Conservation (phyloP, 1,140 invertebrate genomes). For the Drosophila pectinifera region DNA sequence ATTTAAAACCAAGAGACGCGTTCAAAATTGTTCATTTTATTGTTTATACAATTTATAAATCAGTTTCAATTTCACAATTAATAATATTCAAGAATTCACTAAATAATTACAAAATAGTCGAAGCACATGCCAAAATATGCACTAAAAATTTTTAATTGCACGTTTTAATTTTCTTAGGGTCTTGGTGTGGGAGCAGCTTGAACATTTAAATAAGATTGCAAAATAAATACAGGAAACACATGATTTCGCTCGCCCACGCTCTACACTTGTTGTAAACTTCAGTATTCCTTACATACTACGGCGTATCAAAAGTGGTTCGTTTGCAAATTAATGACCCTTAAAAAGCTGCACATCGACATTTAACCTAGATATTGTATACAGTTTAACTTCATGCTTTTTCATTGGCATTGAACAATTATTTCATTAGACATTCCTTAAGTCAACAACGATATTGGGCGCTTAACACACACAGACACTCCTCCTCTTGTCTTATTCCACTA, state of each 20-base stretch:
- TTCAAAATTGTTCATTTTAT: slow-evolving; percentile 67
- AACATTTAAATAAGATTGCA: slow-evolving; percentile 62
- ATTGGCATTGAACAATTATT: slow-evolving; percentile 67
- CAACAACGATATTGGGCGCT: slow-evolving; percentile 59
- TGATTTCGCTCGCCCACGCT: slow-evolving; percentile 37
- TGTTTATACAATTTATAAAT: slow-evolving; percentile 55
- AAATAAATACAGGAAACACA: slow-evolving; percentile 65
- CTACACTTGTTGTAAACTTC: slow-evolving; percentile 37
- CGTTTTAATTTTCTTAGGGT: slow-evolving; percentile 35
- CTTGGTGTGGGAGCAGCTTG: slow-evolving; percentile 33
- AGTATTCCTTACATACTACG: slow-evolving; percentile 48
- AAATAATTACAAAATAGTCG: slow-evolving; percentile 64
- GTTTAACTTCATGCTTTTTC: slow-evolving; percentile 55
- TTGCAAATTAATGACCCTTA: slow-evolving; percentile 46
- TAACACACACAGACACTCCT: slow-evolving; percentile 31
- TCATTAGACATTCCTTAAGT: slow-evolving; percentile 67
- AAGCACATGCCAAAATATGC: slow-evolving; percentile 60
- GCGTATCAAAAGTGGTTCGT: slow-evolving; percentile 70
- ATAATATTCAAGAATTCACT: slow-evolving; percentile 73
- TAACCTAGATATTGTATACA: slow-evolving; percentile 64
- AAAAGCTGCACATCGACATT: slow-evolving; percentile 64
- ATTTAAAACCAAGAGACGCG: background rate
- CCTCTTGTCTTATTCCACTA: slow-evolving; percentile 65
- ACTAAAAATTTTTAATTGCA: slow-evolving; percentile 67
- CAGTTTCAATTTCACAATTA: slow-evolving; percentile 66